Base-by-base conservation (phyloP, 2,888 invertebrate species). In the Dolichomitus sp. region DNA sequence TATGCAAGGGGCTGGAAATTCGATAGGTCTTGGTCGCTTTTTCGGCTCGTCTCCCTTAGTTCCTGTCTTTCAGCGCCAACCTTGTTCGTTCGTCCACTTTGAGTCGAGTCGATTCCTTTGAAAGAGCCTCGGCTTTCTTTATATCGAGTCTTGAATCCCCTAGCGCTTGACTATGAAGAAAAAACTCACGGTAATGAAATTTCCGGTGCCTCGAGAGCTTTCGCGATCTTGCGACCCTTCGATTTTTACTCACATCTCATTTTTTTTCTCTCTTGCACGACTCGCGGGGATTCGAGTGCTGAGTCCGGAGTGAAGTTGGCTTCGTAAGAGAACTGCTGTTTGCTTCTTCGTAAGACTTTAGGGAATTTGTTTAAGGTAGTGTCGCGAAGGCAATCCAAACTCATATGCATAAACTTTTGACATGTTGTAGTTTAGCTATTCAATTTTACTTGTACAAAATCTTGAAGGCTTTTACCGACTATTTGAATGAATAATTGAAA, bases 1-100 rank as follows among this genome's bases (percentile, higher is more conserved):
- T 68, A 80, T 74, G 73, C 80, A 80, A 68, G 50, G 61, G 59
- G 40, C 68, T 19, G 68, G 77, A 5, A 69, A 80, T 74, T 50
- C 50, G 68, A 80, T 80, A 80, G 50, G 40, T 40, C 57, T 76
- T 45, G 57, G 57, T 59, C 66, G 40, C 19, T 14, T 45, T 66
- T 66, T 66, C 37, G 40, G 19, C 17, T 61, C 30, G 11, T 14
- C 65, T 27, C 12, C 6, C 63, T 5, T 4, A 5, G 23, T 27
- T 12, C 45, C 45, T 19, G 65, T 45, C 65, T 65, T 63, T 63
- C 19, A 23, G 30, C n/a, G 30, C 6, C n/a, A 37, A 37, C 59
- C 40, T 37, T n/a, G 9, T 19, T 9, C 37, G 42, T 37, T 23
- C 54, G 27, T 70, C 11, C 54, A 14, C 70, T 57, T 57, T 70